phyloP scores from a whole-genome alignment of 2,113 vertebrate genomes.

The Chaenogobius annularis region DNA sequence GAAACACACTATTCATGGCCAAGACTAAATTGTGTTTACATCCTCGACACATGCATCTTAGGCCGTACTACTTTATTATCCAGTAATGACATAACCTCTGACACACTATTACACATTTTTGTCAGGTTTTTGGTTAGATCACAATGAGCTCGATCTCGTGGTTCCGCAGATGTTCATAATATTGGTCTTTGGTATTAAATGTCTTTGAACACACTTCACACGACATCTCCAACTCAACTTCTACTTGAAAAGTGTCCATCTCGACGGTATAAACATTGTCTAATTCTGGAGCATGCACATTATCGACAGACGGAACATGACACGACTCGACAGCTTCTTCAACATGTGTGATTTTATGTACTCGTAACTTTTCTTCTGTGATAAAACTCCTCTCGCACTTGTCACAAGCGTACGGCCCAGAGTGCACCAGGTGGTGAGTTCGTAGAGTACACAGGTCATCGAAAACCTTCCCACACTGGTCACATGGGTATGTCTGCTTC shows the following conservation, averaged over 20 bases:
- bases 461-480: background rate
- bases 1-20: no score
- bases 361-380: background rate
- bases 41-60: no score
- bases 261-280: background rate
- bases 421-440: background rate
- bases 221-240: background rate
- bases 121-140: background rate
- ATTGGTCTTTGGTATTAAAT: background rate
- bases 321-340: background rate
- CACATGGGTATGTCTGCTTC: background rate
- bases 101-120: no score
- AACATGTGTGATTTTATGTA: background rate
- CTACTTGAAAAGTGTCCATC: background rate
- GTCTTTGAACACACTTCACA: slow-evolving; percentile 1
- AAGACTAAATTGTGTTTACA: no score
- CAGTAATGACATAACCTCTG: no score
- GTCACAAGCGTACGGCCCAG: background rate
- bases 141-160: background rate
- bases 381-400: background rate
- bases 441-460: background rate
- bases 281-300: background rate
- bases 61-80: no score
- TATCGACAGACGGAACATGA: background rate
- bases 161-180: background rate